Conservation (phyloP, 2,113 vertebrate species). For the Caretta caretta region DNA sequence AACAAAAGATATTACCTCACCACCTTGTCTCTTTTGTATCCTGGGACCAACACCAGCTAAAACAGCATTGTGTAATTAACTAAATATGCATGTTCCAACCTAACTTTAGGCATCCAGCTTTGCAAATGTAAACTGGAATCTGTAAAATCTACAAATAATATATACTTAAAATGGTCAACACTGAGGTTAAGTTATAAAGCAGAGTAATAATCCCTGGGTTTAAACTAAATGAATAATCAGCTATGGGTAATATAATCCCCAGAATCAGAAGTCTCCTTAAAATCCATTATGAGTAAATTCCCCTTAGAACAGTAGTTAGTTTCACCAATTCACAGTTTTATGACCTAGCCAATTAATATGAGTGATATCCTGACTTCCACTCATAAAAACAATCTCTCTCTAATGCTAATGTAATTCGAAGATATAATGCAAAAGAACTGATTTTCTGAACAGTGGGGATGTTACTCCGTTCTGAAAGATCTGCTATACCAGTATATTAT, state of each 20-base stretch:
- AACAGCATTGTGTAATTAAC: not conserved
- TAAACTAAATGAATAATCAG: slow-evolving; percentile 7
- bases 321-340: slow-evolving; percentile 68
- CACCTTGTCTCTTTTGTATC: not conserved
- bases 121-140: not conserved
- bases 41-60: not conserved
- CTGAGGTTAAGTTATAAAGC: slow-evolving; percentile 5
- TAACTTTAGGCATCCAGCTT: not conserved
- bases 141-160: not conserved
- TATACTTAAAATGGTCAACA: not conserved
- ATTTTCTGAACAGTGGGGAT: slow-evolving; percentile 45
- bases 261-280: slow-evolving; percentile 65
- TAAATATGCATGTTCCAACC: not conserved
- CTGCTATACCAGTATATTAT: not conserved
- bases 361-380: slow-evolving; percentile 53
- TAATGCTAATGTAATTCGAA: slow-evolving; percentile 60
- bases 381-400: slow-evolving; percentile 62
- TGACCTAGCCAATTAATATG: slow-evolving; percentile 63
- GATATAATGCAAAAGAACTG: slow-evolving; percentile 49
- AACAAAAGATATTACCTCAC: not conserved
- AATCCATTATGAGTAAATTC: slow-evolving; percentile 43
- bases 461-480: slow-evolving; percentile 7
- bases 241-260: slow-evolving; percentile 41
- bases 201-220: not conserved
- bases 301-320: slow-evolving; percentile 48